Evolutionary conservation across 1,140 invertebrate genomes (phyloP).

Genomic region (Eciton burchellii): DNA sequence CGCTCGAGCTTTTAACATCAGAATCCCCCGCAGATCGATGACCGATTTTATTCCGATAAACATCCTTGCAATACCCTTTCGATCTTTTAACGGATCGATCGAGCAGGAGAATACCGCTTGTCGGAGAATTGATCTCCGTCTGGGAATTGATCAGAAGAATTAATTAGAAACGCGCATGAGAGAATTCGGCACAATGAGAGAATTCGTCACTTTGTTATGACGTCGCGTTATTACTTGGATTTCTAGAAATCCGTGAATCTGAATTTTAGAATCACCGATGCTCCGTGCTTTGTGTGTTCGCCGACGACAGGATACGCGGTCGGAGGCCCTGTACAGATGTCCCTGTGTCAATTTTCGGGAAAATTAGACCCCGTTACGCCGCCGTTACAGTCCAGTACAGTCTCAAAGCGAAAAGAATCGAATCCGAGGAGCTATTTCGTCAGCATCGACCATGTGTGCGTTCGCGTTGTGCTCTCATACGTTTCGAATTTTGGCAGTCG

Average conservation of each 20-base stretch:
- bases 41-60: background rate
- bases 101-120: background rate
- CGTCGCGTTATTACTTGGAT: constrained; percentile 35
- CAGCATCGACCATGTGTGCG: no score
- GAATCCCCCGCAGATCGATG: background rate
- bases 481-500: background rate
- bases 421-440: no score
- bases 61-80: background rate
- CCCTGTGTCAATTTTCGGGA: constrained; percentile 23
- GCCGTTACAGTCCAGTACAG: no score
- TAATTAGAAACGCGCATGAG: background rate
- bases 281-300: constrained; percentile 31
- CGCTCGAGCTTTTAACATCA: background rate
- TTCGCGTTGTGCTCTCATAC: background rate
- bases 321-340: constrained; percentile 39
- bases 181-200: constrained; percentile 18
- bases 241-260: constrained; percentile 37
- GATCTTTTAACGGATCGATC: background rate
- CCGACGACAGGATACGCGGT: constrained; percentile 31
- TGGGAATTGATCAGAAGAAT: constrained; percentile 4
- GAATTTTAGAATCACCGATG: constrained; percentile 46
- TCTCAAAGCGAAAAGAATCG: constrained; percentile 7
- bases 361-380: background rate
- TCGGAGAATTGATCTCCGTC: background rate
- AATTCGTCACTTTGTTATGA: constrained; percentile 24